A percentile compares a stretch with the other conserved stretches of the same genome.
Conservation (phyloP, 2,797 vertebrate genomes). For the Pitangus sulphuratus region DNA sequence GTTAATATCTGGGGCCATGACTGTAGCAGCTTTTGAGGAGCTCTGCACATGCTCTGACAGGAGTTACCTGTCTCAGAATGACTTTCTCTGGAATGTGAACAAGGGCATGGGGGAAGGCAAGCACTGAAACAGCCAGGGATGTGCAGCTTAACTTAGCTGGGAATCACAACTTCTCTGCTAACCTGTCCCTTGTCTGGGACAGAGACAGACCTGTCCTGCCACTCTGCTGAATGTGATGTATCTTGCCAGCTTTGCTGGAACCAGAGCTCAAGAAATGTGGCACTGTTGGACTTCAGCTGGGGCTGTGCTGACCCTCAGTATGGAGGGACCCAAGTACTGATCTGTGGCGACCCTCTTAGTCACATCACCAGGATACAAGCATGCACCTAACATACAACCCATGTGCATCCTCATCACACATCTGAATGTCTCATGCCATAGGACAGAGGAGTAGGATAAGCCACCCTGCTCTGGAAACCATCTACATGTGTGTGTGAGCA, state of each 20-base stretch:
- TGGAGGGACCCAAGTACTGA: not conserved
- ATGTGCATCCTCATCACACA: fast-evolving
- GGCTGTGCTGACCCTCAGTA: not conserved
- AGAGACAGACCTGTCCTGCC: not conserved
- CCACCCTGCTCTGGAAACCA: not conserved
- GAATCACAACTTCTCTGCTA: not conserved
- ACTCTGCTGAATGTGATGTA: not conserved
- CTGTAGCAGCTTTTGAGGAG: not conserved
- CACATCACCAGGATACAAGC: fast-evolving
- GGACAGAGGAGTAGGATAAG: not conserved
- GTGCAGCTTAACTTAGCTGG: fast-evolving
- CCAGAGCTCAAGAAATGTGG: not conserved
- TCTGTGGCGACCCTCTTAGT: not conserved
- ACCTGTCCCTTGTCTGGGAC: not conserved
- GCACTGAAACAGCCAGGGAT: not conserved
- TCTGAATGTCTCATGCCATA: fast-evolving
- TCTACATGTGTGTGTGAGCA: fast-evolving
- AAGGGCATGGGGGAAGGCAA: fast-evolving
- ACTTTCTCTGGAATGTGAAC: not conserved
- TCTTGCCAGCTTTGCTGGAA: not conserved
- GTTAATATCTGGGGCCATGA: not conserved
- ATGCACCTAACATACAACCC: not conserved
- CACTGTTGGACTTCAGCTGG: not conserved
- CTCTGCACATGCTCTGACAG: not conserved
- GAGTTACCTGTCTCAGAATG: not conserved